A percentile compares a stretch with the other conserved stretches of the same genome.
Conservation (phyloP, 2,888 invertebrate species). For the Tholera decimalis region DNA sequence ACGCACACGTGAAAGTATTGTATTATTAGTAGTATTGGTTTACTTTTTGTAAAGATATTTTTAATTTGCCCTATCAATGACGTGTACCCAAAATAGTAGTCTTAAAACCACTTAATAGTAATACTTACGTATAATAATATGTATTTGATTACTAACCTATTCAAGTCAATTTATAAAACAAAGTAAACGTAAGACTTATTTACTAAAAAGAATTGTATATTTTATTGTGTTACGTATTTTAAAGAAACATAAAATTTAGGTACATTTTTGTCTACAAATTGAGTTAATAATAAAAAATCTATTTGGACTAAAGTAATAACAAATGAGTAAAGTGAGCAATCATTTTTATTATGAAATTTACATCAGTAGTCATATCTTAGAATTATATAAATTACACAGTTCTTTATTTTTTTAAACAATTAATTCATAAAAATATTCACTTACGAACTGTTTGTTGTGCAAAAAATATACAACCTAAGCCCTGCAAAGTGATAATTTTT, state of each 20-base stretch:
- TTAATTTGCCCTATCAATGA: neutral
- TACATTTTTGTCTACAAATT: neutral
- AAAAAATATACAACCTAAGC: conserved; percentile 16
- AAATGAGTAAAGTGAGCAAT: conserved; percentile 9
- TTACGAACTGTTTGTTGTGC: neutral
- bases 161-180: no score
- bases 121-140: no score
- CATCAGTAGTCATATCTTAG: neutral
- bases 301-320: neutral
- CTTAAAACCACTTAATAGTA: neutral
- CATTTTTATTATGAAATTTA: conserved; percentile 2
- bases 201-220: neutral
- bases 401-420: no score
- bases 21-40: no score
- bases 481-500: neutral
- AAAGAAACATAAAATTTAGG: conserved; percentile 6
- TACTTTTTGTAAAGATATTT: neutral
- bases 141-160: no score
- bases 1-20: no score
- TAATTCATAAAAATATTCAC: neutral
- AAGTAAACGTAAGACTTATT: neutral
- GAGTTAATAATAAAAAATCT: conserved; percentile 4
- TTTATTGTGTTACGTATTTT: conserved; percentile 17
- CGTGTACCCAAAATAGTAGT: neutral
- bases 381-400: neutral